Evolutionary conservation across 2,113 vertebrate genomes (phyloP), one percentile per base, ranked within the genome.

Genomic region (Bufo bufo): DNA sequence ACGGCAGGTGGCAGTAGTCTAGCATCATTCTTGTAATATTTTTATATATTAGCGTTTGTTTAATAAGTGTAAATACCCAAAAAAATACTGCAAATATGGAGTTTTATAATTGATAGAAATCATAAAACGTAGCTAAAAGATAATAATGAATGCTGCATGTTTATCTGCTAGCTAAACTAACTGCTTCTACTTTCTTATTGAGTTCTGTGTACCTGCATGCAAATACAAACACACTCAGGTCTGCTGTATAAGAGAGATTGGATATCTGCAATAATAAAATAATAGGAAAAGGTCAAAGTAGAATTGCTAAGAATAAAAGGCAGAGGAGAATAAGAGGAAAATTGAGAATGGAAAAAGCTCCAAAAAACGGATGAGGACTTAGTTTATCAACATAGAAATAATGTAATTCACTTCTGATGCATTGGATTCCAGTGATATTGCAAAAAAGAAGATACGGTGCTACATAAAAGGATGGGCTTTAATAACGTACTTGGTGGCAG

Each of bases 221-320:
- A 84, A n/a, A 84, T 43, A 69, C 56, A 66, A 54, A 86, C 77
- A 86, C 45, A 63, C 49, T 43, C 74, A 78, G 59, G 10, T 8
- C 49, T 66, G 49, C 43, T 52, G 65, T 79, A 78, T 63, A 77
- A 17, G 20, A 45, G 20, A 52, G 63, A 77, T 52, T 66, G 16
- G 75, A 79, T 58, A 79, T 79, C 20, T 86, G 12, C 74, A 77
- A 50, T 49, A 78, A 77, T 49, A 79, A 58, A 50, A 66, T 79
- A 59, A 78, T 78, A 86, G 75, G 71, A 77, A 86, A 78, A 86
- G 85, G 85, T 86, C 85, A 86, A 50, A 66, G 54, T 63, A 79
- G 45, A 79, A 52, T 9, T 56, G 75, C 54, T n/a, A 56, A 47
- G 13, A 45, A 54, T 33, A 17, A 86, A 86, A 79, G 19, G 50